Base-by-base conservation (phyloP, 2,797 vertebrate genomes). In the Karalla daura region DNA sequence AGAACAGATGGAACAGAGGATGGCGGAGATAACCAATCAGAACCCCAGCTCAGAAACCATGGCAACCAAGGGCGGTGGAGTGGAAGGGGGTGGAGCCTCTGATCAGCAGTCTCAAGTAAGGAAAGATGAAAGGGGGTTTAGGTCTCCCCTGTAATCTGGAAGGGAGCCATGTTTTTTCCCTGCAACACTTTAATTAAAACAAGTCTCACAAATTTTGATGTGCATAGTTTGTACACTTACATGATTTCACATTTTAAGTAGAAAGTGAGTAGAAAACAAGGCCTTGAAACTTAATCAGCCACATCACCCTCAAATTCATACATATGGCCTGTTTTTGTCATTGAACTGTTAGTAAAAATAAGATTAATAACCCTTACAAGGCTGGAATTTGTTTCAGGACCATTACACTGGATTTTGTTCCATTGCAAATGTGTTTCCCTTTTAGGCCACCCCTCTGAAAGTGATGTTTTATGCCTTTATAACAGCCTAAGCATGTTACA, bases 1-100 rank as follows among this genome's bases (percentile, higher is more conserved):
- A 80, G 98, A 99, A 94, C 97, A 99, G 90, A 99, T 99, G 98
- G 98, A 99, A 83, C 94, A 97, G 92, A 94, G 98, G 90, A 98
- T 99, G 97, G 96, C 97, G 0, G 98, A 99, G 92, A 99, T 99
- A 95, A 95, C 96, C 2, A 95, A 96, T 82, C 93, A 96, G 80
- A 93, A 89, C 94, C 96, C 92, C 92, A 93, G 84, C 94, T 91
- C 93, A 23, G 93, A 93, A 84, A 87, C 87, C 75, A 92, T 91
- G 73, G 92, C 88, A 85, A 90, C 89, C 59, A 90, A 91, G 80
- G 88, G 85, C 3, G 93, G 94, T 81, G 93, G 93, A 66, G 84
- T 81, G 87, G 95, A 78, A 83, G 95, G 83, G 23, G 93, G 93
- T 51, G 94, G 90, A 13, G 93, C 94, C 70, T 91, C 53, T 0